Percentiles rank a stretch among this genome's conserved stretches.
phyloP scores from a whole-genome alignment of 2,113 vertebrate genomes.

The Salvelinus fontinalis region DNA sequence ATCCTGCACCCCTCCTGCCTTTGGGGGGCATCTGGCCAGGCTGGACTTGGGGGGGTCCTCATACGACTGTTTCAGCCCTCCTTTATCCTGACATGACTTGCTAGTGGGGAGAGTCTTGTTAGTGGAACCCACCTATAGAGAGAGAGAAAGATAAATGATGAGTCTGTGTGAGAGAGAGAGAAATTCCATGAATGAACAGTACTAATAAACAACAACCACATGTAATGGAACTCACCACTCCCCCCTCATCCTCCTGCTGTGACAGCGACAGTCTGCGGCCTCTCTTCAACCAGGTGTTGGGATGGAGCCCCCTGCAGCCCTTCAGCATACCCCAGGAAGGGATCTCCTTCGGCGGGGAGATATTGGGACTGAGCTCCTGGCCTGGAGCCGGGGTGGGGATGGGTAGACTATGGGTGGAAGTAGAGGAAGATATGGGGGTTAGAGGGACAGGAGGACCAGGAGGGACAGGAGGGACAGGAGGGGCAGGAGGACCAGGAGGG shows the following conservation, averaged over 20 bases:
- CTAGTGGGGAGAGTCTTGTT: slow-evolving; percentile 11
- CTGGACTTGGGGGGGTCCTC: slow-evolving; percentile 19
- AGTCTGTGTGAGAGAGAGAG: not conserved
- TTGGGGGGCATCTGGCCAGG: slow-evolving; percentile 13
- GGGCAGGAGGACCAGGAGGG: slow-evolving; percentile 25
- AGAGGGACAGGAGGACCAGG: too few species aligned
- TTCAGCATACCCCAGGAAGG: slow-evolving; percentile 63
- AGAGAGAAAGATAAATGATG: not conserved
- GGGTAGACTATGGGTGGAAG: not conserved
- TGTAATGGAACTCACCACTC: not conserved
- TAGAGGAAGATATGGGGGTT: not conserved
- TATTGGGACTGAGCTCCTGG: slow-evolving; percentile 6
- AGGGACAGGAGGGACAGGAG: not conserved
- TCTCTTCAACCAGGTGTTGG: slow-evolving; percentile 82
- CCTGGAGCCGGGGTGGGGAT: slow-evolving; percentile 5
- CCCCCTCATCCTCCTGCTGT: slow-evolving; percentile 65
- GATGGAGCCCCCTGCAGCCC: slow-evolving; percentile 74
- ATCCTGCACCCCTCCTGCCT: slow-evolving; percentile 5
- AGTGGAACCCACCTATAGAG: slow-evolving; percentile 20
- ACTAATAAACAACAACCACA: not conserved
- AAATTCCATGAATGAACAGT: not conserved
- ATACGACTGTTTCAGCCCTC: not conserved
- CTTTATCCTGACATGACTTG: slow-evolving; percentile 20
- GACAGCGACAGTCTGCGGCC: slow-evolving; percentile 77
- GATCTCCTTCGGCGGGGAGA: slow-evolving; percentile 59